Conservation (phyloP, 30 jellyfish, hydroid and myxozoan species). For the Sanderia malayensis region DNA sequence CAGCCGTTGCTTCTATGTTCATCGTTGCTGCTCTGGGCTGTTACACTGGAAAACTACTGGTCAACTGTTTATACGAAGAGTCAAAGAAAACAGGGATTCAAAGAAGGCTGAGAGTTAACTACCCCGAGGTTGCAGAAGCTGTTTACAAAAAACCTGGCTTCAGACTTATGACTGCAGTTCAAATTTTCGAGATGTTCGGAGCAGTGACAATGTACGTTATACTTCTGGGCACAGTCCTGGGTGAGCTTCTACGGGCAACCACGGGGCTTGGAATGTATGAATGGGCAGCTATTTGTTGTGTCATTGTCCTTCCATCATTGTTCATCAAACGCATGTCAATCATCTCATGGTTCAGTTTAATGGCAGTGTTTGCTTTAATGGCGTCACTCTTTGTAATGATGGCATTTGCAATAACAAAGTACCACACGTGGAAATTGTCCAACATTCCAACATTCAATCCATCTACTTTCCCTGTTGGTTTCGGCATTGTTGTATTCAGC, state of each 20-base stretch:
- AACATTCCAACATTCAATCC: conserved; percentile 86
- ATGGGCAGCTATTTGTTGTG: conserved; percentile 92
- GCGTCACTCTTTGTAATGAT: conserved; percentile 73
- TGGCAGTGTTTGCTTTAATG: conserved; percentile 90
- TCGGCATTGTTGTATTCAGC: conserved; percentile 92
- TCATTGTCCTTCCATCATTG: conserved; percentile 72
- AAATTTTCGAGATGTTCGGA: conserved; percentile 85
- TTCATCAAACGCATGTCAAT: conserved; percentile 88
- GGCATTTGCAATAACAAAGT: conserved; percentile 70
- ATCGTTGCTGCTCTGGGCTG: conserved; percentile 85
- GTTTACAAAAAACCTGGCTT: conserved; percentile 66
- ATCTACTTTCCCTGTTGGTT: conserved; percentile 86
- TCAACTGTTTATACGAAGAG: conserved; percentile 87
- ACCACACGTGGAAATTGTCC: conserved; percentile 58
- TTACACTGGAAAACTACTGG: conserved; percentile 80
- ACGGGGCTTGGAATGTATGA: conserved; percentile 78
- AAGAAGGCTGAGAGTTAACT: conserved; percentile 75
- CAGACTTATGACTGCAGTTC: conserved; percentile 64
- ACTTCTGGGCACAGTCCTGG: conserved; percentile 76
- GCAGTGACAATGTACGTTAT: conserved; percentile 89
- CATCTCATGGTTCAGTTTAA: conserved; percentile 87
- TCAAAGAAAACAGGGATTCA: conserved; percentile 68
- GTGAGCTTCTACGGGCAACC: conserved; percentile 60
- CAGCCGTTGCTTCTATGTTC: conserved; percentile 84
- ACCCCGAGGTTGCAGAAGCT: conserved; percentile 95